Evolutionary conservation across 1,140 invertebrate species (phyloP).

Genomic region (Ericerus pela): DNA sequence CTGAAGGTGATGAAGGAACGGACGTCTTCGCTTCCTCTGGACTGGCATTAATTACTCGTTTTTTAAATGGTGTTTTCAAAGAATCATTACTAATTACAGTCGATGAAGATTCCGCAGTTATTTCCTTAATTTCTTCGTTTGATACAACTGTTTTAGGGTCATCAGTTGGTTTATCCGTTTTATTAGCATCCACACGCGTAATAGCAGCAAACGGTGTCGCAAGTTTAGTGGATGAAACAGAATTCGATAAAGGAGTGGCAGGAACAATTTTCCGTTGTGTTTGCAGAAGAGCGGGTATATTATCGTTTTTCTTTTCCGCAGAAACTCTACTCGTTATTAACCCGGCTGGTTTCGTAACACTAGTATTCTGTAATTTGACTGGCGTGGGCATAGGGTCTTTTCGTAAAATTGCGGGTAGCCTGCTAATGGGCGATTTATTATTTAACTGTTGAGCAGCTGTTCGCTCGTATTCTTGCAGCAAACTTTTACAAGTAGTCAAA

Average conservation of each 20-base stretch:
- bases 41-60: no score
- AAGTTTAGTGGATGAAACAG: no score
- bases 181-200: no score
- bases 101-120: no score
- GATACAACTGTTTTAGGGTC: no score
- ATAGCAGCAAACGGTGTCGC: no score
- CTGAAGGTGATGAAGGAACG: no score
- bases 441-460: conserved; percentile 42
- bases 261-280: conserved; percentile 3
- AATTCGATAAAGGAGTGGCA: background rate
- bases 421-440: background rate
- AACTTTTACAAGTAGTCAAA: conserved; percentile 51
- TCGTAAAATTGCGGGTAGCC: background rate
- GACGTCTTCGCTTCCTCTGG: no score
- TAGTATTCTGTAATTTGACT: background rate
- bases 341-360: background rate
- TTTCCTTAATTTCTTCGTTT: no score
- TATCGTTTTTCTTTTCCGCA: background rate
- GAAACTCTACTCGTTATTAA: background rate
- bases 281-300: background rate
- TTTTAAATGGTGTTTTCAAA: no score
- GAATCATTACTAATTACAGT: no score
- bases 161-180: no score
- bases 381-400: background rate
- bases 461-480: conserved; percentile 63